A percentile compares a stretch with the other conserved stretches of the same genome.
These are phyloP conservation scores for Petromus typicus DNA, from an alignment of 2,113 vertebrate species.

Conservation along the genomic window DNA sequence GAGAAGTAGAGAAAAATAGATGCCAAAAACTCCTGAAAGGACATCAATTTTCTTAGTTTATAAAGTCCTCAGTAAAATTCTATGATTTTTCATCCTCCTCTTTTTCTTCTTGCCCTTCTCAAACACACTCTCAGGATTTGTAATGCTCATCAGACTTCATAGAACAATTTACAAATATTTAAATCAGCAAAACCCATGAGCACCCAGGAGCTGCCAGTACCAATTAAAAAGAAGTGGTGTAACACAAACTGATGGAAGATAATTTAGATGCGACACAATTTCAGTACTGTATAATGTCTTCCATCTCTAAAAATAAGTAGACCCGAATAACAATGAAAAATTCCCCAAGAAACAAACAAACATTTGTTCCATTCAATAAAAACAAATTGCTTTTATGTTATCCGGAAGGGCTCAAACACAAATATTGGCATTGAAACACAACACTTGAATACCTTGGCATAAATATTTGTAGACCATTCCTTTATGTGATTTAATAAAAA, in stretches of 20 bases:
- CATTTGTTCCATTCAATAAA: slow-evolving; percentile 76
- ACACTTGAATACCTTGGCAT: slow-evolving; percentile 74
- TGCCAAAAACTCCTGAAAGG: slow-evolving; percentile 27
- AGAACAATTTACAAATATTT: slow-evolving; percentile 68
- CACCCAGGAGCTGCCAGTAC: slow-evolving; percentile 73
- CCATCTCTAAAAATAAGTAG: slow-evolving; percentile 74
- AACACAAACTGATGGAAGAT: slow-evolving; percentile 83
- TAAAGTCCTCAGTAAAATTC: slow-evolving; percentile 57
- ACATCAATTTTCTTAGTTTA: slow-evolving; percentile 59
- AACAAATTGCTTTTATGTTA: slow-evolving; percentile 84
- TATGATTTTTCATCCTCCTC: slow-evolving; percentile 37
- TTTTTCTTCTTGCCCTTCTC: slow-evolving; percentile 26
- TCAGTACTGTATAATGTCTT: slow-evolving; percentile 78
- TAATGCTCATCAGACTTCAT: slow-evolving; percentile 65
- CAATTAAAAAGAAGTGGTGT: slow-evolving; percentile 84
- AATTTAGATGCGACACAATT: slow-evolving; percentile 82
- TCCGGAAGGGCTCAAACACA: slow-evolving; percentile 80
- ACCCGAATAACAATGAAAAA: slow-evolving; percentile 71
- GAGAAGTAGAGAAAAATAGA: not conserved
- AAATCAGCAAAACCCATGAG: slow-evolving; percentile 77
- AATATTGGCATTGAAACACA: slow-evolving; percentile 80
- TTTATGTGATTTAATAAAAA: slow-evolving; percentile 73
- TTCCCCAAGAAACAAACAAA: slow-evolving; percentile 75
- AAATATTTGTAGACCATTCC: slow-evolving; percentile 71
- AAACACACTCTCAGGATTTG: slow-evolving; percentile 50